Evolutionary conservation across 2,797 vertebrate species (phyloP), one percentile per base, ranked within the genome.

Genomic region (Eidolon dupreanum): DNA sequence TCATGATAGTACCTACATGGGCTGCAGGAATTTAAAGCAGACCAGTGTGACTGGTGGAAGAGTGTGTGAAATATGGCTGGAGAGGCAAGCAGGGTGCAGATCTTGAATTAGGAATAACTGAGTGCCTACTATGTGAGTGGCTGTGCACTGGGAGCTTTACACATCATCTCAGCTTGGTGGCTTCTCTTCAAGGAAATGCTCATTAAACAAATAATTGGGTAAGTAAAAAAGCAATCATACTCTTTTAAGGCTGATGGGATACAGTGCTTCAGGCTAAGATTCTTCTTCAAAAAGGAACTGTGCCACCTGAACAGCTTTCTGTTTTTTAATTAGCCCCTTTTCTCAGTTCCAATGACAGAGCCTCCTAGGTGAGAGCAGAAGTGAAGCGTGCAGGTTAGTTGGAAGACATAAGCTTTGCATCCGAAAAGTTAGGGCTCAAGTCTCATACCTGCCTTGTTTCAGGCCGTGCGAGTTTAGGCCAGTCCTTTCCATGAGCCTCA

Each of bases 151-250:
- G 43, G 31, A 66, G 16, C 16, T 63, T 88, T 33, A 6, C 3
- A 9, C 2, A 2, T 83, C 88, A 11, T 79, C 65, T 89, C 15
- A 2, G 1, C 17, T 73, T n/a, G 28, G 24, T 43, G 6, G 24
- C 41, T 79, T 77, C 49, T 84, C 74, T 88, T 92, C n/a, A 66
- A 84, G 28, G 53, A 86, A 90, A 61, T 22, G 22, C 63, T 93
- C 81, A 49, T 74, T 95, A 92, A 71, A 59, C 33, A 68, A 77
- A 74, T 93, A 46, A 49, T 13, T 78, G 38, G 82, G 17, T 49
- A 70, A 49, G 63, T 55, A 51, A 46, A 63, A 87, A 78, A 46
- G 53, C 15, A 33, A 8, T 75, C 10, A 17, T 65, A 19, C 28
- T 93, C 53, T 75, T 88, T 59, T 79, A 87, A 68, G 36, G 24